phyloP scores from a whole-genome alignment of 2,113 vertebrate genomes.

The Thalassarche chlororhynchos region DNA sequence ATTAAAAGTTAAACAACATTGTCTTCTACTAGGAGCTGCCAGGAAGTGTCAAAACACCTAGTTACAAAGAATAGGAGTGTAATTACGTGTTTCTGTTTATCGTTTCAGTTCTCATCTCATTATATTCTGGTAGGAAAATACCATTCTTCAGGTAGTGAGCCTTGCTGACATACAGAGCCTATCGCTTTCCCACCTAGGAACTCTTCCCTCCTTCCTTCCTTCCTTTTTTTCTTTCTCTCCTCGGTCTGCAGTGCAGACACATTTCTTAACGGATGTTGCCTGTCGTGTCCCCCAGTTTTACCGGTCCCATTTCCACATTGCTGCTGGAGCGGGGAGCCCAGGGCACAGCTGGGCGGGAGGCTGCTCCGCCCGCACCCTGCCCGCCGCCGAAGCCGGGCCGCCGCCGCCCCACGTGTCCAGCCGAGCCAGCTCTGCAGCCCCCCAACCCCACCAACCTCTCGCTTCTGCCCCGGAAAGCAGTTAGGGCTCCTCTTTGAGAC shows the following conservation, averaged over 20 bases:
- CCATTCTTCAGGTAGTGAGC: conserved; percentile 32
- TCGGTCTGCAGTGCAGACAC: neutral
- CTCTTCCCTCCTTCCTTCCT: neutral
- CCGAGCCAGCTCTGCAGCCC: neutral
- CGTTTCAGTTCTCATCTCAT: conserved; percentile 61
- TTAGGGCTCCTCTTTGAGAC: neutral
- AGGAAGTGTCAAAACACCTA: conserved; percentile 74
- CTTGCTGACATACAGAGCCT: neutral
- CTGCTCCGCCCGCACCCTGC: neutral
- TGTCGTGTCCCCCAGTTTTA: neutral
- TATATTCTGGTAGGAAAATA: neutral
- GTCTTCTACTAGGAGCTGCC: conserved; percentile 68
- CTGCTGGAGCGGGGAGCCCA: neutral
- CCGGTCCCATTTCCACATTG: neutral
- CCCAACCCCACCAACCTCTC: neutral
- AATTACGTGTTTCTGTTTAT: conserved; percentile 76
- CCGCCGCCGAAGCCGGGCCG: neutral
- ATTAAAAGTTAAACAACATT: conserved; percentile 74
- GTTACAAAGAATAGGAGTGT: conserved; percentile 69
- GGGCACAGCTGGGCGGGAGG: neutral
- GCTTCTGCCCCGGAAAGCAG: neutral
- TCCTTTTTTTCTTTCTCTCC: neutral
- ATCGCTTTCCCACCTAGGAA: neutral
- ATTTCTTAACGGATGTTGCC: neutral
- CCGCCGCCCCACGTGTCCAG: neutral